These are phyloP conservation scores for Malurus elegans DNA, from an alignment of 2,113 vertebrate genomes.

Conservation along the genomic window DNA sequence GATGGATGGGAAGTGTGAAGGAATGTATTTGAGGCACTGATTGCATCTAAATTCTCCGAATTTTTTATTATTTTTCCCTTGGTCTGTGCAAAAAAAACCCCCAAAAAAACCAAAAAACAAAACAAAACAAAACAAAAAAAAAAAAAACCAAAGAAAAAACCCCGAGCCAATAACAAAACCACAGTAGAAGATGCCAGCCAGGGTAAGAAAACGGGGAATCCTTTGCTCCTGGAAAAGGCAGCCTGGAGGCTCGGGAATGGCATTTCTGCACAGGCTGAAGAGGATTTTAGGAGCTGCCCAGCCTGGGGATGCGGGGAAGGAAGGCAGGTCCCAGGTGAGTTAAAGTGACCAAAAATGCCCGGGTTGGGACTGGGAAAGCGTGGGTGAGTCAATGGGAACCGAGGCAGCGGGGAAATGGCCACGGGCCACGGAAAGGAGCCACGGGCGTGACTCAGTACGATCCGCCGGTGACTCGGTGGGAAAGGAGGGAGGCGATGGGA, in stretches of 20 bases:
- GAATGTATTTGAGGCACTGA: not conserved
- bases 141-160: not conserved
- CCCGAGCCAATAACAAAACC: not conserved
- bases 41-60: not conserved
- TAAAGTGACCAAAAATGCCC: not conserved
- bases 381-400: slow-evolving; percentile 59
- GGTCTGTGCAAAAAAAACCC: not conserved
- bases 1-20: not conserved
- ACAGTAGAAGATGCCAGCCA: not conserved
- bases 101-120: not conserved
- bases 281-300: not conserved
- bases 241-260: not conserved
- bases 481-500: not conserved
- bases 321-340: not conserved
- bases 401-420: not conserved
- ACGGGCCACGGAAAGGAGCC: not conserved
- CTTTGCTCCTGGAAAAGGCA: not conserved
- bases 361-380: not conserved
- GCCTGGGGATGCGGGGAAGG: not conserved
- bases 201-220: not conserved
- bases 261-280: accelerated
- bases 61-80: accelerated
- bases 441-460: not conserved
- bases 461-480: not conserved
- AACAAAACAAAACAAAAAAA: not conserved